Evolutionary conservation across 2,888 invertebrate genomes (phyloP).

Genomic region (Ophioninae sp.): DNA sequence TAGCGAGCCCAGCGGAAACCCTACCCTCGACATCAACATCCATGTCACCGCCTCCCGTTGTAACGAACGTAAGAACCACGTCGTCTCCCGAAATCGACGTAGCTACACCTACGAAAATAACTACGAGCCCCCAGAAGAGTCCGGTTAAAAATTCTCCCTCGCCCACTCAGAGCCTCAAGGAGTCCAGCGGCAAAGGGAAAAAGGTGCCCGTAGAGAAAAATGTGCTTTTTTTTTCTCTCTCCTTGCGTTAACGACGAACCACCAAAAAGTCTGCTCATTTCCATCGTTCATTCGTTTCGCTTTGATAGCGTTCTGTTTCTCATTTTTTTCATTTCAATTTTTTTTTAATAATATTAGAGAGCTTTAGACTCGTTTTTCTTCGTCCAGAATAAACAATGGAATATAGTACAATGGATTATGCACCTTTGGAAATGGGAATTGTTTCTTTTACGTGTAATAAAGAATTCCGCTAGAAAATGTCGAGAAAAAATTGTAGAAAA

Average conservation of each 20-base stretch:
- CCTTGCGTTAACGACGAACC: slow-evolving; percentile 11
- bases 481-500: no score
- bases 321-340: neutral
- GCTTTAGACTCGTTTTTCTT: neutral
- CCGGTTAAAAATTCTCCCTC: slow-evolving; percentile 80
- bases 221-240: slow-evolving; percentile 47
- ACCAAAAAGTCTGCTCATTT: neutral
- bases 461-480: no score
- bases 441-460: no score
- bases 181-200: slow-evolving; percentile 80
- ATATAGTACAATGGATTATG: neutral
- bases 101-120: slow-evolving; percentile 76
- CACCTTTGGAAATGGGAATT: neutral
- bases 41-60: slow-evolving; percentile 75
- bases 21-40: slow-evolving; percentile 76
- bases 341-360: slow-evolving; percentile 13
- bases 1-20: slow-evolving; percentile 75
- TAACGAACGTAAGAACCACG: slow-evolving; percentile 74
- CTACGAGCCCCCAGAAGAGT: slow-evolving; percentile 79
- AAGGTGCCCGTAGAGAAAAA: slow-evolving; percentile 77
- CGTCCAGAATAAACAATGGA: neutral
- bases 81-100: slow-evolving; percentile 75
- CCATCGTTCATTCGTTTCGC: slow-evolving; percentile 29
- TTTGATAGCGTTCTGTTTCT: slow-evolving; percentile 11
- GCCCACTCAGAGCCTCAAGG: slow-evolving; percentile 80